These are phyloP conservation scores for Loxodonta africana DNA, from an alignment of 2,113 vertebrate genomes.

Conservation along the genomic window DNA sequence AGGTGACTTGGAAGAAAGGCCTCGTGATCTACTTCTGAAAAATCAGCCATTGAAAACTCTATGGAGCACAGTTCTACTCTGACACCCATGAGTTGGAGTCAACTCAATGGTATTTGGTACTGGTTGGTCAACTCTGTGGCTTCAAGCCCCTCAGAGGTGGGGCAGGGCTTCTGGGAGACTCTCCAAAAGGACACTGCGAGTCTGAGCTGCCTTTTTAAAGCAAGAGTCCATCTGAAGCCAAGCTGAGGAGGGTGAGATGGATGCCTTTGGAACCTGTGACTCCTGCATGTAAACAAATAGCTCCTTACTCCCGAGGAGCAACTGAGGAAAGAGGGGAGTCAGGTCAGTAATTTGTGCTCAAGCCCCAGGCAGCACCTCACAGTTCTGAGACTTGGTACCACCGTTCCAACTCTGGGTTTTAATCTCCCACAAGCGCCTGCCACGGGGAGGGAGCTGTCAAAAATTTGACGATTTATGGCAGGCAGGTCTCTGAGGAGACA, in stretches of 20 bases:
- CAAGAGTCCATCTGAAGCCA: neutral
- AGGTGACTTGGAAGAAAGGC: neutral
- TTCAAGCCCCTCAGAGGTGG: neutral
- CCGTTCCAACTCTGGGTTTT: neutral
- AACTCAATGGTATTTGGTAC: neutral
- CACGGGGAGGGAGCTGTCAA: conserved; percentile 2
- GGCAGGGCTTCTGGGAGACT: rapidly evolving
- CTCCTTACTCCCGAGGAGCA: neutral
- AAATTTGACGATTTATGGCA: neutral
- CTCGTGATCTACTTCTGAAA: neutral
- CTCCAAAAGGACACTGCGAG: rapidly evolving
- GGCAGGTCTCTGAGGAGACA: conserved; percentile 10
- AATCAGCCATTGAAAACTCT: neutral
- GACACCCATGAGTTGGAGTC: neutral
- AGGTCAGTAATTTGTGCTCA: too few species aligned
- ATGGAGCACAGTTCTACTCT: neutral
- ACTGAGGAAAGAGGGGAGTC: neutral
- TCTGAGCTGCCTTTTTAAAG: neutral
- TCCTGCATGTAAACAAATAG: neutral
- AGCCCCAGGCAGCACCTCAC: rapidly evolving
- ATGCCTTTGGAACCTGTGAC: too few species aligned
- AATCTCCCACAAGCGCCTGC: neutral
- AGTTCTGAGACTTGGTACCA: neutral
- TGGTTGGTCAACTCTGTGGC: neutral
- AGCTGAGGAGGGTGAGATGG: neutral